Conservation (phyloP, 2,797 vertebrate species). For the Thalassophryne amazonica region DNA sequence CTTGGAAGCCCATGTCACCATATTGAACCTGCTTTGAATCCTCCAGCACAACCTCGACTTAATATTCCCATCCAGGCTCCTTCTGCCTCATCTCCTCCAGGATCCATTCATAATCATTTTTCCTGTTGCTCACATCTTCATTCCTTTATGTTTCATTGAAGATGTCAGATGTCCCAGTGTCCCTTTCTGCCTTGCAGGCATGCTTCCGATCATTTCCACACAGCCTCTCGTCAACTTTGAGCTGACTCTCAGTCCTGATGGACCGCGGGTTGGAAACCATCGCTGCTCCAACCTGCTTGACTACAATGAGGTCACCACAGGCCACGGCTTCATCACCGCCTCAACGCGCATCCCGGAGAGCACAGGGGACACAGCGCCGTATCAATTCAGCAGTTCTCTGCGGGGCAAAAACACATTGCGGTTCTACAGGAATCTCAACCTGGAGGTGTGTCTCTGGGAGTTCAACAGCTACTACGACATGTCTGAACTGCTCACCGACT, state of each 20-base stretch:
- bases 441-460: slow-evolving; percentile 93
- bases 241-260: slow-evolving; percentile 89
- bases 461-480: slow-evolving; percentile 92
- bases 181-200: slow-evolving; percentile 70
- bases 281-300: slow-evolving; percentile 92
- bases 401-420: slow-evolving; percentile 82
- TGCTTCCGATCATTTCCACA: slow-evolving; percentile 92
- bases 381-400: slow-evolving; percentile 83
- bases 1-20: slow-evolving; percentile 36
- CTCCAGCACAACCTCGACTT: slow-evolving; percentile 42
- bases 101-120: slow-evolving; percentile 8
- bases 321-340: slow-evolving; percentile 86
- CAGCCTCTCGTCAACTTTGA: slow-evolving; percentile 90
- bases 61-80: slow-evolving; percentile 45
- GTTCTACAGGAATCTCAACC: slow-evolving; percentile 90
- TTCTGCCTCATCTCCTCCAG: slow-evolving; percentile 33
- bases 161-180: background rate
- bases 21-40: slow-evolving; percentile 26
- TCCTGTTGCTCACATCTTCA: slow-evolving; percentile 5
- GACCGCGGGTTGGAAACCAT: slow-evolving; percentile 89
- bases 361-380: slow-evolving; percentile 81
- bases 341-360: slow-evolving; percentile 75
- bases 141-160: slow-evolving; percentile 9
- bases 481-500: slow-evolving; percentile 92
- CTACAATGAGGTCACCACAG: slow-evolving; percentile 86